phyloP scores from a whole-genome alignment of 1,140 invertebrate species.

The Venturia canescens region DNA sequence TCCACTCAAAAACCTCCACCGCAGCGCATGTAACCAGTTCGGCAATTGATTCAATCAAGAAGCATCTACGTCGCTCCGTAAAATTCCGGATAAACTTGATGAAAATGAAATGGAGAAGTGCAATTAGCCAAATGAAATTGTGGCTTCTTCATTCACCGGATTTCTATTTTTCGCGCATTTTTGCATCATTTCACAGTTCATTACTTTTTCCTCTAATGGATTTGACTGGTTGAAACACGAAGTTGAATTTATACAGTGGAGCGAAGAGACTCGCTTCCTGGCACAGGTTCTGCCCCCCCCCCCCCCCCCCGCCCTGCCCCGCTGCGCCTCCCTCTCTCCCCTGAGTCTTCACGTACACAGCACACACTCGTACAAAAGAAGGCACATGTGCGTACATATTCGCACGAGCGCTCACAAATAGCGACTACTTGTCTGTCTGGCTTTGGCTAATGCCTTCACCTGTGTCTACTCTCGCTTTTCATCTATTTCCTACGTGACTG shows the following conservation, averaged over 20 bases:
- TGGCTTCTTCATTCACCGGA: too few relatives aligned
- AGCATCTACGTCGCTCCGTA: too few relatives aligned
- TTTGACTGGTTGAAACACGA: constrained; percentile 20
- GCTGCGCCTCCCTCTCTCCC: too few relatives aligned
- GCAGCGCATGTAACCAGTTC: too few relatives aligned
- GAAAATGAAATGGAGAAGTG: too few relatives aligned
- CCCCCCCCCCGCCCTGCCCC: too few relatives aligned
- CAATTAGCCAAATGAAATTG: too few relatives aligned
- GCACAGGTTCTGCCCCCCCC: constrained; percentile 30
- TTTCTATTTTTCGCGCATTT: neutral
- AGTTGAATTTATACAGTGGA: neutral
- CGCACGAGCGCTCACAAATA: neutral
- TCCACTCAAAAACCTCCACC: too few relatives aligned
- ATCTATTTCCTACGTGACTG: constrained; percentile 47
- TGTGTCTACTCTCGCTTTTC: constrained; percentile 58
- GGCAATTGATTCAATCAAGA: too few relatives aligned
- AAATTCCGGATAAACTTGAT: too few relatives aligned
- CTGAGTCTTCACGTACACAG: neutral
- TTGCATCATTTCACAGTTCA: neutral
- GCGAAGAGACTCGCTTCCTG: constrained; percentile 17
- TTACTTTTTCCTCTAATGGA: neutral
- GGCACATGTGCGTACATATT: too few relatives aligned
- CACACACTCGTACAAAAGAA: neutral
- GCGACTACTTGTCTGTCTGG: constrained; percentile 6
- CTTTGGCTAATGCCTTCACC: constrained; percentile 20